phyloP scores from a whole-genome alignment of 2,797 vertebrate species.

The Parauchenoglanis punctatus region DNA sequence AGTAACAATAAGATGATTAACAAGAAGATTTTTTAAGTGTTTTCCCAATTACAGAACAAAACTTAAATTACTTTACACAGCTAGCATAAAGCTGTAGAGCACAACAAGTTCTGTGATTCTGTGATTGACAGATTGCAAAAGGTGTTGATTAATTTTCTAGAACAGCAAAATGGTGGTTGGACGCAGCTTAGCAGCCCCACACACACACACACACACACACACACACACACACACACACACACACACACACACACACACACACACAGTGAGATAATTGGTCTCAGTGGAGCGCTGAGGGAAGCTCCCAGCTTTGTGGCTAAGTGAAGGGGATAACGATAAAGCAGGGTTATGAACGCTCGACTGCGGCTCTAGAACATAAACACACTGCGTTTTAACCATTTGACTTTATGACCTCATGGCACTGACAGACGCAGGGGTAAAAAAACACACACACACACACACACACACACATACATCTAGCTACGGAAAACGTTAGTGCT shows the following conservation, averaged over 20 bases:
- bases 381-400: not conserved
- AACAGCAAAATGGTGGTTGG: not conserved
- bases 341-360: not conserved
- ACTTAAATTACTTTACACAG: not conserved
- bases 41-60: not conserved
- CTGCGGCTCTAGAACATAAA: slow-evolving; percentile 1
- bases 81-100: not conserved
- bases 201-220: slow-evolving; percentile 11
- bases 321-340: slow-evolving; percentile 33
- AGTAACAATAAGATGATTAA: not conserved
- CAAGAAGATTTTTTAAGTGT: not conserved
- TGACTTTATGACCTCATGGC: not conserved
- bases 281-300: slow-evolving; percentile 14
- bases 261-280: slow-evolving; percentile 34
- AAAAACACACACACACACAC: not conserved
- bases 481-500: not conserved
- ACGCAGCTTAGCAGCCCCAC: not conserved
- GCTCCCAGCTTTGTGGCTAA: not conserved
- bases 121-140: not conserved
- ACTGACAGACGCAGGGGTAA: no score
- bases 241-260: slow-evolving; percentile 27
- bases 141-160: not conserved
- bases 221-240: not conserved
- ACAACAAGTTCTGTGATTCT: no score
- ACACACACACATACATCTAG: not conserved